Percentiles rank a stretch among this genome's conserved stretches.
phyloP scores from a whole-genome alignment of 2,797 vertebrate genomes.

The Lacerta viridis region DNA sequence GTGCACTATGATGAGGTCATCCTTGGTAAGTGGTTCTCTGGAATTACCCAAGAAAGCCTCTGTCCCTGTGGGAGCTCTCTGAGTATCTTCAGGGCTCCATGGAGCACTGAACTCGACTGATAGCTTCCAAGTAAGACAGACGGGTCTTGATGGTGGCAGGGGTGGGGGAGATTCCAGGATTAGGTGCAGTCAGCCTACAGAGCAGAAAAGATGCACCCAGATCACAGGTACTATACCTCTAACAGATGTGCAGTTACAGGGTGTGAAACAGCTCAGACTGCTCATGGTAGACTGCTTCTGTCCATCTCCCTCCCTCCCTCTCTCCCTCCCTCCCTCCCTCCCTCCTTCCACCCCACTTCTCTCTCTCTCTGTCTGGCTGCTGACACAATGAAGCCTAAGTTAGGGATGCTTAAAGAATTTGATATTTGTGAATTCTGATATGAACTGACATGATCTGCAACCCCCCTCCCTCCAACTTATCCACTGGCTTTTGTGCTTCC shows the following conservation, averaged over 20 bases:
- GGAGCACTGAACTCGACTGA: background rate
- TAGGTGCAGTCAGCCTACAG: background rate
- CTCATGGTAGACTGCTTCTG: background rate
- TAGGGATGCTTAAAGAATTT: too few relatives aligned
- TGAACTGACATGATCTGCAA: background rate
- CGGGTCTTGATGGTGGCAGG: background rate
- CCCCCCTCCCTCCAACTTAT: background rate
- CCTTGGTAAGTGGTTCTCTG: background rate
- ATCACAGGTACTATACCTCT: background rate
- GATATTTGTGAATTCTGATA: background rate
- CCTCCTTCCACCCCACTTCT: background rate
- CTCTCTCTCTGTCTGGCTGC: background rate
- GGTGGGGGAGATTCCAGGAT: background rate
- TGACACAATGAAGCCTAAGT: too few relatives aligned
- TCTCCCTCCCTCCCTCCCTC: background rate
- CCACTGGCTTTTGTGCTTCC: background rate
- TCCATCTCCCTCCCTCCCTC: background rate
- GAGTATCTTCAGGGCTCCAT: background rate
- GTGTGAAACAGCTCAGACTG: background rate
- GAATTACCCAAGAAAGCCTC: background rate
- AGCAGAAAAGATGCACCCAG: background rate
- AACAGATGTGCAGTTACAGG: background rate
- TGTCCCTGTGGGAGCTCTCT: background rate
- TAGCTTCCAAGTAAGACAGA: background rate
- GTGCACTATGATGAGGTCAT: background rate